Evolutionary conservation across 2,113 vertebrate species (phyloP), one percentile per base, ranked within the genome.

Genomic region (Zingel zingel): DNA sequence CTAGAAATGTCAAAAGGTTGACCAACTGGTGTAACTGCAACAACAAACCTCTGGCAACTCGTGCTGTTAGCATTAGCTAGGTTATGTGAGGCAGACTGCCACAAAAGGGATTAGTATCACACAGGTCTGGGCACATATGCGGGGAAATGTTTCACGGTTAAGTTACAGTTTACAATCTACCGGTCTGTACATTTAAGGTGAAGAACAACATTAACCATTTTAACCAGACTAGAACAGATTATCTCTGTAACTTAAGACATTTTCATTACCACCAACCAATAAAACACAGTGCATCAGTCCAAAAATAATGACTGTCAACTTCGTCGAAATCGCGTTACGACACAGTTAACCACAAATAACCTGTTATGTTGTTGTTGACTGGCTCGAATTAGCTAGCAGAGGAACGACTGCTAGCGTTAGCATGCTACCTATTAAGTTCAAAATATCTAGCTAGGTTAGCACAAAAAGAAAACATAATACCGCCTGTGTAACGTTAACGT

Each of bases 301-400:
- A 33, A 43, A 85, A 74, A 83, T 69, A 85, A 87, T 62, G 14
- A 14, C 73, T 10, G 30, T 69, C 58, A 79, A 81, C 62, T 81
- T 76, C 25, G 66, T 75, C 19, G 43, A 79, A 90, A 86, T 76
- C 72, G 47, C 77, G 50, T 92, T 93, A 89, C 91, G 85, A 90
- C 85, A 92, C 81, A 84, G 82, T 58, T 68, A 57, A 77, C 74
- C 87, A 91, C 83, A 92, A 83, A 89, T 87, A 92, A 90, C 85
- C 81, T 84, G 84, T 85, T 82, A 63, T 90, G 82, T 75, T 90
- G 90, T 86, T 90, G 91, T 77, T 88, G 82, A 83, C 76, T 80
- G 69, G 74, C 83, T 83, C 36, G 50, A 77, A 81, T 81, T 79
- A 85, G 88, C 83, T 79, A 85, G 88, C 83, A 77, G 48, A 45